These are phyloP conservation scores for Scophthalmus maximus DNA, from an alignment of 2,113 vertebrate genomes.

Conservation along the genomic window DNA sequence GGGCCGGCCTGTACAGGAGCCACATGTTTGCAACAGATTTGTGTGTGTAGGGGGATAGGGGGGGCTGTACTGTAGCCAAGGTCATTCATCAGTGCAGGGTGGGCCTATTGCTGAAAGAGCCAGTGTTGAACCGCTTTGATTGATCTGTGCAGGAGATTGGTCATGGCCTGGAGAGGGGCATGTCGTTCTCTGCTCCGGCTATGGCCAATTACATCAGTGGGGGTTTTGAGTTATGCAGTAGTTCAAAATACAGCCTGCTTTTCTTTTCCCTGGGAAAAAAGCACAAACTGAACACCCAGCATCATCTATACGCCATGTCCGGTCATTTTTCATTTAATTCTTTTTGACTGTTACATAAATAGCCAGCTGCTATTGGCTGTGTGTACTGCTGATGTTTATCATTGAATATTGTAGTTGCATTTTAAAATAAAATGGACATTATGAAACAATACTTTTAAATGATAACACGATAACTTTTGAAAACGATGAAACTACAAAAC, in stretches of 20 bases:
- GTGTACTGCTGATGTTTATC: not conserved
- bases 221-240: slow-evolving; percentile 38
- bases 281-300: not conserved
- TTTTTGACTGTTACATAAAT: slow-evolving; percentile 20
- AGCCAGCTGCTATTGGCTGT: not conserved
- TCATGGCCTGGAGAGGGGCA: slow-evolving; percentile 59
- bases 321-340: slow-evolving; percentile 25
- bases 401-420: not conserved
- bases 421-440: not conserved
- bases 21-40: slow-evolving; percentile 32
- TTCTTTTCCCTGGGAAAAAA: slow-evolving; percentile 55
- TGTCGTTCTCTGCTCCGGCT: slow-evolving; percentile 22
- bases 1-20: not conserved
- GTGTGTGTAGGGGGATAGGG: not conserved
- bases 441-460: not conserved
- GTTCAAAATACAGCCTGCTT: slow-evolving; percentile 44
- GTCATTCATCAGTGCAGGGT: slow-evolving; percentile 49
- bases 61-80: slow-evolving; percentile 4
- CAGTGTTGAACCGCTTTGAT: slow-evolving; percentile 71
- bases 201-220: slow-evolving; percentile 51
- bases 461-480: not conserved
- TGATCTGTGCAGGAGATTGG: slow-evolving; percentile 74
- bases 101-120: slow-evolving; percentile 48
- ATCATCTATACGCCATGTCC: not conserved
- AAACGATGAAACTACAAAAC: too few species aligned